phyloP scores from a whole-genome alignment of 2,888 invertebrate species.

The Baronia brevicornis region DNA sequence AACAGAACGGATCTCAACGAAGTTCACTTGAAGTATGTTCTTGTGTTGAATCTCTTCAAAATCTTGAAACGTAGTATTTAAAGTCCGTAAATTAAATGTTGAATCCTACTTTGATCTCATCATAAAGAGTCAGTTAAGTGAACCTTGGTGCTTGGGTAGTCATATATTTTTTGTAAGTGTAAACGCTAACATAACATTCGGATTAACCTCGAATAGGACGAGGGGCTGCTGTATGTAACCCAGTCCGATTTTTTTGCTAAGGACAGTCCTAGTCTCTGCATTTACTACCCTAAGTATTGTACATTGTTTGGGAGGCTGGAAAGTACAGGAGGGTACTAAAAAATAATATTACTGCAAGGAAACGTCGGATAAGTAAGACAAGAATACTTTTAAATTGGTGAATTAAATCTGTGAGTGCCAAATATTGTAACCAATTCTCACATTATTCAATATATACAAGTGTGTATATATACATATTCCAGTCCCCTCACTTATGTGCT shows the following conservation, averaged over 20 bases:
- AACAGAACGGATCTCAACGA: slow-evolving; percentile 37
- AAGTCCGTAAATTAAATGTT: too few relatives aligned
- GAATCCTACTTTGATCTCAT: slow-evolving; percentile 57
- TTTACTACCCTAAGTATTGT: slow-evolving; percentile 29
- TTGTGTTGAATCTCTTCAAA: slow-evolving; percentile 10
- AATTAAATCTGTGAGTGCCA: too few relatives aligned
- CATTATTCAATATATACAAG: too few relatives aligned
- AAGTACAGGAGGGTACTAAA: not conserved
- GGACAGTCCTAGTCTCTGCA: slow-evolving; percentile 38
- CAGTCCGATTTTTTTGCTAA: not conserved
- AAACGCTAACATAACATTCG: slow-evolving; percentile 5
- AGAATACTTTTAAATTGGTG: too few relatives aligned
- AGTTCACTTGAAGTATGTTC: not conserved
- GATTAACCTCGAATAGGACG: not conserved
- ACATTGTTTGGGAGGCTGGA: slow-evolving; percentile 9
- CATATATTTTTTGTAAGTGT: slow-evolving; percentile 27
- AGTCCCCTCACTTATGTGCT: slow-evolving; percentile 8
- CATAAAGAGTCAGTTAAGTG: slow-evolving; percentile 29
- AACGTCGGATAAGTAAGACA: too few relatives aligned
- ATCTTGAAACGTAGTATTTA: too few relatives aligned
- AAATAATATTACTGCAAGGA: too few relatives aligned
- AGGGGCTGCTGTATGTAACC: not conserved
- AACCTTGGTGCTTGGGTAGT: slow-evolving; percentile 53
- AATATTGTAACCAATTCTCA: too few relatives aligned
- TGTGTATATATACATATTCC: too few relatives aligned